These are phyloP conservation scores for Pseudopipra pipra DNA, from an alignment of 2,113 vertebrate genomes.

Conservation along the genomic window DNA sequence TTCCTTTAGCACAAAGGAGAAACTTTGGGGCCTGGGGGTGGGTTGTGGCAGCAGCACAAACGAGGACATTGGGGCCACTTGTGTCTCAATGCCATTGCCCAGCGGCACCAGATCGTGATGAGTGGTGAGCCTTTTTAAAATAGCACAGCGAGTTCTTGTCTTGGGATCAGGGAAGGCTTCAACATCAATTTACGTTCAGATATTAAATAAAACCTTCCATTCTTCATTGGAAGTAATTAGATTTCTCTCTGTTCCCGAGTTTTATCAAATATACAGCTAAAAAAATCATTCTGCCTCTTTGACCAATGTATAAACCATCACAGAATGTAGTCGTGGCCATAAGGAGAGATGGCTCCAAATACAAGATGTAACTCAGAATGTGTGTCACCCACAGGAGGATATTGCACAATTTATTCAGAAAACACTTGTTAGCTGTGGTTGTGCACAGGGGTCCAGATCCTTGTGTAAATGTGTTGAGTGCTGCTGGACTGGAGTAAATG, in stretches of 20 bases:
- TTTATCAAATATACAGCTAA: not conserved
- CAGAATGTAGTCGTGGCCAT: not conserved
- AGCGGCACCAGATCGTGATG: not conserved
- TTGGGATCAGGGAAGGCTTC: conserved; percentile 10
- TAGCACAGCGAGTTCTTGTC: not conserved
- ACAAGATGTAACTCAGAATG: not conserved
- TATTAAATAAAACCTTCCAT: not conserved
- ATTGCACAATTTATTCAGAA: not conserved
- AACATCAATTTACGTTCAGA: not conserved
- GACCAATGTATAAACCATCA: not conserved
- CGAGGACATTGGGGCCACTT: not conserved
- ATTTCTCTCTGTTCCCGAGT: conserved; percentile 14
- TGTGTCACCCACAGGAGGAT: rapidly evolving
- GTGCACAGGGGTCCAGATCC: not conserved
- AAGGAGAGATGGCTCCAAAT: not conserved
- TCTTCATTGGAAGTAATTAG: not conserved
- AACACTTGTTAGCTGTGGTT: not conserved
- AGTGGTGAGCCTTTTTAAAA: not conserved
- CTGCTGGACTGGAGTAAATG: not conserved
- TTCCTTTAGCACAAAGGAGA: not conserved
- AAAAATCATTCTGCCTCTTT: not conserved
- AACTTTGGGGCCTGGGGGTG: not conserved
- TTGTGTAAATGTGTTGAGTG: rapidly evolving
- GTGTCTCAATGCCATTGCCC: not conserved
- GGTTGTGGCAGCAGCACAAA: not conserved